Evolutionary conservation across 2,797 vertebrate genomes (phyloP).

Genomic region (Pampus argenteus): DNA sequence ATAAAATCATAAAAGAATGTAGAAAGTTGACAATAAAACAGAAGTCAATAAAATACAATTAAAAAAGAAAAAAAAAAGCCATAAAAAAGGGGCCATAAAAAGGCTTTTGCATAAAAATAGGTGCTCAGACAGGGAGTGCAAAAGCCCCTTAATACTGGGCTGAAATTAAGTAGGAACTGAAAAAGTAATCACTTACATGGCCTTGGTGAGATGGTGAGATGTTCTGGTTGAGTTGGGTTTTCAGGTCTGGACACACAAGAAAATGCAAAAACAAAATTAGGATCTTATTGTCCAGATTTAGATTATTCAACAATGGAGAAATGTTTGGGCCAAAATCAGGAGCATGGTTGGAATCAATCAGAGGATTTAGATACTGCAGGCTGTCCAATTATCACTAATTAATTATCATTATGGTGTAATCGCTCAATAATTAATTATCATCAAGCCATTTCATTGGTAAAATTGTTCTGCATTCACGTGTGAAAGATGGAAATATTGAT

Average conservation of each 20-base stretch:
- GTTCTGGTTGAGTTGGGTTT: neutral
- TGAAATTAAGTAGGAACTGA: neutral
- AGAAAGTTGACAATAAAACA: slow-evolving; percentile 25
- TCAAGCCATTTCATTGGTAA: neutral
- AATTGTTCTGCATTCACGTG: neutral
- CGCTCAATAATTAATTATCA: slow-evolving; percentile 15
- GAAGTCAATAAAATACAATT: slow-evolving; percentile 36
- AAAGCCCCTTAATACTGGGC: neutral
- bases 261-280: no score
- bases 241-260: no score
- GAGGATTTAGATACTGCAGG: neutral
- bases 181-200: neutral
- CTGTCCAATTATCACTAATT: slow-evolving; percentile 16
- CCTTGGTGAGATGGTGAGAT: neutral
- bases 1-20: slow-evolving; percentile 10
- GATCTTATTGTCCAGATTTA: neutral
- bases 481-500: neutral
- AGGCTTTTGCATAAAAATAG: neutral
- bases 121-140: neutral
- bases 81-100: neutral
- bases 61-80: no score
- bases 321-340: no score
- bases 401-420: neutral
- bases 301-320: no score
- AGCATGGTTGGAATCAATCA: neutral